phyloP scores from a whole-genome alignment of 2,797 vertebrate species.

The Denticeps clupeoides region DNA sequence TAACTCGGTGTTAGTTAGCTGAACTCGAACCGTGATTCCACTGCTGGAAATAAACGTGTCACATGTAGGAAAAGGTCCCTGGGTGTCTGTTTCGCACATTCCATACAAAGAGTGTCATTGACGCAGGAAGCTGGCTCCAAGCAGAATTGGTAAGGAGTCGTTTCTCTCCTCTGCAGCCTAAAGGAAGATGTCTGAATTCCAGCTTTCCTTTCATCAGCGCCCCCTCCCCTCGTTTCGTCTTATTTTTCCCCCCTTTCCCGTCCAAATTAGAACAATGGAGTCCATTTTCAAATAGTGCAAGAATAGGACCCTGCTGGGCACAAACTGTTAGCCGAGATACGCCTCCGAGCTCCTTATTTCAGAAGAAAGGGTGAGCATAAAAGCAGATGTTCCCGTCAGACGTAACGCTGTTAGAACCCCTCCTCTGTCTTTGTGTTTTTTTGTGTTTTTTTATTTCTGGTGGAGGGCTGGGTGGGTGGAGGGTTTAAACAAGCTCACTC shows the following conservation, averaged over 20 bases:
- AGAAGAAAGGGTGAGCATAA: not conserved
- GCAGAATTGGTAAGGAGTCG: slow-evolving; percentile 37
- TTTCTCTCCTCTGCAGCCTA: slow-evolving; percentile 34
- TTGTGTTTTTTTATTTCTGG: slow-evolving; percentile 9
- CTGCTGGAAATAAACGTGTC: too few species aligned
- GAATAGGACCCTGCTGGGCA: slow-evolving; percentile 23
- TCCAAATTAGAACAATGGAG: slow-evolving; percentile 34
- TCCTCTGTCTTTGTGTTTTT: slow-evolving; percentile 5
- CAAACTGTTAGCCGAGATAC: slow-evolving; percentile 23
- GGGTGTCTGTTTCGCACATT: slow-evolving; percentile 27
- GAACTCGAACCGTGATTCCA: too few species aligned
- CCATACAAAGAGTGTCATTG: slow-evolving; percentile 24
- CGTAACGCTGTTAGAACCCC: too few species aligned
- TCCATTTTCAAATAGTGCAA: slow-evolving; percentile 20
- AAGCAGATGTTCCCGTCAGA: too few species aligned
- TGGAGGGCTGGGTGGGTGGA: too few species aligned
- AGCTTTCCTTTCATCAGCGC: slow-evolving; percentile 15
- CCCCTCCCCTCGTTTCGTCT: not conserved
- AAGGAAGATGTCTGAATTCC: slow-evolving; percentile 32
- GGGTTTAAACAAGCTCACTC: not conserved
- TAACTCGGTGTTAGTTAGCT: too few species aligned
- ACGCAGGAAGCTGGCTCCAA: slow-evolving; percentile 40
- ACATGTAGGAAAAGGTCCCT: too few species aligned
- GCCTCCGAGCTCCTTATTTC: slow-evolving; percentile 15
- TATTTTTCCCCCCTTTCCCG: not conserved